Base-by-base conservation (phyloP, 2,888 invertebrate genomes). In the Caradrina kadenii region DNA sequence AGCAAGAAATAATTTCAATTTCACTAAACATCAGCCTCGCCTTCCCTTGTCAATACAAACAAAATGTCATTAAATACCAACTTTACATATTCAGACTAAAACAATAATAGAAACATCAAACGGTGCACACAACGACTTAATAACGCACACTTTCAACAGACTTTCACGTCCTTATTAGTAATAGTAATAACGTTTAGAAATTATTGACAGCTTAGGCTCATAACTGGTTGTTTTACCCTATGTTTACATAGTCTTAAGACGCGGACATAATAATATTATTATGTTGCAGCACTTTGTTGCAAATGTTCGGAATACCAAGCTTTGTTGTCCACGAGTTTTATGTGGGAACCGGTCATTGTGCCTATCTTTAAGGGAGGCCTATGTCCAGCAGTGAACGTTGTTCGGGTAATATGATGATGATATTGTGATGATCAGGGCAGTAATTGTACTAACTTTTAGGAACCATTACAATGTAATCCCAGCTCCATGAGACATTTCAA, bases 101-200 rank as follows among this genome's bases (percentile, higher is more conserved):
- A 76, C 61, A 69, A 80, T 80, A 79, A 79, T 80, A 54, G 63
- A 77, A 54, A 80, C 70, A 77, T 63, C 60, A 69, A 76, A 69
- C 19, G 39, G 35, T 65, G 22, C 22, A 64, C 49, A 67, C 42
- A 79, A 7, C 67, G 52, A 59, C 54, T 69, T 61, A 58, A 75
- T 75, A 69, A 63, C 50, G 50, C n/a, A 49, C 42, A 22, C 48
- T n/a, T n/a, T n/a, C n/a, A n/a, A 53, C 55, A 75, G 19, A 49
- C 69, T 79, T 75, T 79, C 80, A 42, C 26, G 26, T 61, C 49
- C 55, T 52, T 75, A 17, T 63, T 62, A 31, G 54, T 48, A 60
- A 35, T 26, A 64, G 62, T 55, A 76, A 63, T 76, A 80, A 70
- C 62, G 49, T 77, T 76, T 70, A 65, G 55, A 76, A 80, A 55